Base-by-base conservation (phyloP, 2,797 vertebrate genomes). In the Poliocrania exsul region DNA sequence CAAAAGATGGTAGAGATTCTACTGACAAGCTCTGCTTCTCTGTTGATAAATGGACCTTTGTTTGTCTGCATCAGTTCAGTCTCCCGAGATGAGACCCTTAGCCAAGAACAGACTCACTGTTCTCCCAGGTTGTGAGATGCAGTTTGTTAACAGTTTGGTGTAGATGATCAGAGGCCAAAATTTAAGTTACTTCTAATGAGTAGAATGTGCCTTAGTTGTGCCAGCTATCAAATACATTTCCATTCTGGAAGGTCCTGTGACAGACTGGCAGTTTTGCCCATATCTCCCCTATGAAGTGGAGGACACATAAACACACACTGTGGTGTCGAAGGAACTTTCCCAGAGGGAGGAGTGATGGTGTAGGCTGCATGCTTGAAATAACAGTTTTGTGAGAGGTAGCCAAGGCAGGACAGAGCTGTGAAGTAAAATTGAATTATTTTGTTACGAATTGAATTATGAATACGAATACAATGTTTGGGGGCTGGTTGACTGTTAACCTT, bases 31-130 rank as follows among this genome's bases (percentile, higher is more conserved):
- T 61, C 28, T 35, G 24, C 50, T 85, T 79, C 51, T 90, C 72
- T 65, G 9, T 66, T 90, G 74, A 54, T 86, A 90, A 71, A 62
- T 2, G n/a, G 13, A 44, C 11, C 74, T 94, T 90, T 96, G 81
- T 96, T 93, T 96, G 86, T 40, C 89, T 92, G 80, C n/a, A 90
- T 12, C 62, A 93, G 81, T 84, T 86, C 57, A 29, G 40, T 93
- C 79, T 91, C 72, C 50, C 66, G 81, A 79, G 54, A 46, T 81
- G 86, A 74, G 86, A 89, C 66, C 61, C 42, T 65, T 81, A 40
- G 88, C 66, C 69, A 81, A 70, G 80, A 85, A 69, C 14, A 33
- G 57, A 17, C 60, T 61, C 35, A 2, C 19, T 78, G 60, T 81
- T 64, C 65, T 81, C 5, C 1, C 33, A 86, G 40, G 38, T 54